Conservation (phyloP, 64 coral and sea anemone genomes). For the Stichodactyla helianthus region DNA sequence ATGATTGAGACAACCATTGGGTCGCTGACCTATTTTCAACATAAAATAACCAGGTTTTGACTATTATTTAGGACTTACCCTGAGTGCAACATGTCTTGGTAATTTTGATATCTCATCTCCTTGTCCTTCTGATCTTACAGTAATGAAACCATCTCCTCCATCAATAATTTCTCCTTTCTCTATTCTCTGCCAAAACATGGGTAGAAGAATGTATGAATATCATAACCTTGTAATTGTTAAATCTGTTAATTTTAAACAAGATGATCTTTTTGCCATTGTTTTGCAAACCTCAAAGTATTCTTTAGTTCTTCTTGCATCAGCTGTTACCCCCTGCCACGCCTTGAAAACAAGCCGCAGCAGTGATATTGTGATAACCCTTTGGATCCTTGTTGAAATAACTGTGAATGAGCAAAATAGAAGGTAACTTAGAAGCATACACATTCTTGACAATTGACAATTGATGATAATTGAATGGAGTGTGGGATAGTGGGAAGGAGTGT, state of each 20-base stretch:
- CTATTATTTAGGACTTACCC: constrained; percentile 23
- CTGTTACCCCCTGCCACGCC: constrained; percentile 67
- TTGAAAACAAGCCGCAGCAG: constrained; percentile 68
- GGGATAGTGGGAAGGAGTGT: no score
- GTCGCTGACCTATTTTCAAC: no score
- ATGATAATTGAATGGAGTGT: neutral
- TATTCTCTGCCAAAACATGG: constrained; percentile 38
- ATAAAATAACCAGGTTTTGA: no score
- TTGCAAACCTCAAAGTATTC: constrained; percentile 86
- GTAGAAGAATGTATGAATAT: neutral
- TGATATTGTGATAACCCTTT: constrained; percentile 61
- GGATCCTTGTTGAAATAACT: constrained; percentile 52
- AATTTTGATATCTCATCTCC: constrained; percentile 59
- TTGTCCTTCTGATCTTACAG: constrained; percentile 35
- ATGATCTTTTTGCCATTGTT: neutral
- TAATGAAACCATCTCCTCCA: constrained; percentile 36
- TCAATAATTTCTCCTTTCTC: constrained; percentile 74
- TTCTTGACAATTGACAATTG: neutral
- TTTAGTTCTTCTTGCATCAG: constrained; percentile 77
- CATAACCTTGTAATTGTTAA: no score
- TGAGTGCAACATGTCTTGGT: constrained; percentile 62
- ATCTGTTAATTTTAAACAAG: no score
- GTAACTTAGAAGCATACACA: neutral
- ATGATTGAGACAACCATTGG: no score
- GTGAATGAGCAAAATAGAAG: neutral